Conservation (phyloP, 2,113 vertebrate genomes). For the Rhagologus leucostigma region DNA sequence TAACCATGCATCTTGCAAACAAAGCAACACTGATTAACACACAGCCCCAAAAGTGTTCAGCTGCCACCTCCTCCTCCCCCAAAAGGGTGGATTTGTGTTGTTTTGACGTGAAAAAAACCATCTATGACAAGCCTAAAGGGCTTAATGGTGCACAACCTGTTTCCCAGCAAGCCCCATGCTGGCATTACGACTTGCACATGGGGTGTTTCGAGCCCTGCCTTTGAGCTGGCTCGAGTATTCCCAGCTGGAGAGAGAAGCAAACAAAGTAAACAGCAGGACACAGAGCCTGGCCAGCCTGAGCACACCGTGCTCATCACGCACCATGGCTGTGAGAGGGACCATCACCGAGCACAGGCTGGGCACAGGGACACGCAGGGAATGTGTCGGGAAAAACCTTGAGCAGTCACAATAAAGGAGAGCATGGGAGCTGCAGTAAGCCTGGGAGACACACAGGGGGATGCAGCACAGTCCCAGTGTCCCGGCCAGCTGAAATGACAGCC, state of each 20-base stretch:
- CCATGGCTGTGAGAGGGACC: accelerated
- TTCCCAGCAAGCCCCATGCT: not conserved
- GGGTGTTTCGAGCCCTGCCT: not conserved
- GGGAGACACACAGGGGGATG: not conserved
- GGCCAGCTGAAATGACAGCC: not conserved
- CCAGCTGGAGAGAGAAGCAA: slow-evolving; percentile 39
- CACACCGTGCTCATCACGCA: not conserved
- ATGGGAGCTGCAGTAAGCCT: not conserved
- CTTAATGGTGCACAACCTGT: not conserved
- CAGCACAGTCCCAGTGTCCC: not conserved
- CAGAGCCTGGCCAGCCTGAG: not conserved
- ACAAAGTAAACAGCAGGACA: slow-evolving; percentile 30
- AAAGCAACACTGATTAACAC: not conserved
- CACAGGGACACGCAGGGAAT: accelerated
- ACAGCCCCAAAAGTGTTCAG: not conserved
- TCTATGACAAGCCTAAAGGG: not conserved
- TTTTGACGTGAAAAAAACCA: not conserved
- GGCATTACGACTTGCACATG: not conserved
- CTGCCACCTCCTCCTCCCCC: not conserved
- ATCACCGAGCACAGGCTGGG: accelerated
- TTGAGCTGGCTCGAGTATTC: not conserved
- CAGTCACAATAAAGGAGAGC: accelerated
- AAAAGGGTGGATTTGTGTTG: not conserved
- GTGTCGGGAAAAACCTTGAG: accelerated
- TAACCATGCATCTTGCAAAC: not conserved